Evolutionary conservation across 2,888 invertebrate species (phyloP).

Genomic region (Camponotus fellah): DNA sequence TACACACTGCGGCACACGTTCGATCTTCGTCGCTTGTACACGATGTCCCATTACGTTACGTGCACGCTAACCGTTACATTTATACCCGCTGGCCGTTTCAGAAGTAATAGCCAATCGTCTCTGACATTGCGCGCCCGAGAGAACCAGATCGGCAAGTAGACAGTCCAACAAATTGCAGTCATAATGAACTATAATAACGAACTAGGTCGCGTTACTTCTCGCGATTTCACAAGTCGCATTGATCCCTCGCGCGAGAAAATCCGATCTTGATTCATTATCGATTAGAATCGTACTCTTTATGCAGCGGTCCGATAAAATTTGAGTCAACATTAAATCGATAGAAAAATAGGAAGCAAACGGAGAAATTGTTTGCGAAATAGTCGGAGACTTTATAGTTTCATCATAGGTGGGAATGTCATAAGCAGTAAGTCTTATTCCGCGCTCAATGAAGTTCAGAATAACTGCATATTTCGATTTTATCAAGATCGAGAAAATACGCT

Average conservation of each 20-base stretch:
- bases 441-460: conserved; percentile 52
- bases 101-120: conserved; percentile 59
- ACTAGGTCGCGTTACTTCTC: conserved; percentile 10
- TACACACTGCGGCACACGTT: neutral
- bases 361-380: neutral
- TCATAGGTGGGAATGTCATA: conserved; percentile 35
- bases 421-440: conserved; percentile 60
- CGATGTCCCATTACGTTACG: conserved; percentile 71
- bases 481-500: conserved; percentile 9
- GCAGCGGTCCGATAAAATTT: neutral
- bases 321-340: neutral
- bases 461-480: conserved; percentile 60
- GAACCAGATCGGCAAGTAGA: conserved; percentile 41
- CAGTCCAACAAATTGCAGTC: conserved; percentile 56
- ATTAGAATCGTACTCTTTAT: neutral
- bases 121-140: conserved; percentile 35
- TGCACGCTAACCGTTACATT: conserved; percentile 68
- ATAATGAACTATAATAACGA: conserved; percentile 55
- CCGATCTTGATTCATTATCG: neutral
- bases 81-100: conserved; percentile 58
- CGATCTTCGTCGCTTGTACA: conserved; percentile 54
- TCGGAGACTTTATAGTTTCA: neutral
- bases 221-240: neutral
- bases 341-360: neutral
- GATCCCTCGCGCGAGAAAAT: neutral